These are phyloP conservation scores for Erebia palarica DNA, from an alignment of 2,888 invertebrate genomes.

Conservation along the genomic window DNA sequence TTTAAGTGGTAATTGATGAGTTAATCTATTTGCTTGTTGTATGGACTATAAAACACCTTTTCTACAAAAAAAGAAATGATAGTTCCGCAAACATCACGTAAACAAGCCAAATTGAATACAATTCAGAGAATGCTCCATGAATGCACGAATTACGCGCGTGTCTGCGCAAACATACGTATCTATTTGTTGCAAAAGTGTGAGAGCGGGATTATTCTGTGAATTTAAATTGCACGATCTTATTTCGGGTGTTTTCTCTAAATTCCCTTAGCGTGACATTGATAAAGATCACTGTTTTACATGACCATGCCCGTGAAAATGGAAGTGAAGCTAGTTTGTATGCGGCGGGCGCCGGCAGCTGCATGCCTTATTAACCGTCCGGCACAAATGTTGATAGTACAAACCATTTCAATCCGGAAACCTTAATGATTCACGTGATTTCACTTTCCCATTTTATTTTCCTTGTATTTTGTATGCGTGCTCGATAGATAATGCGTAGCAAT, in stretches of 20 bases:
- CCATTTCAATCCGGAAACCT: constrained; percentile 25
- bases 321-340: constrained; percentile 52
- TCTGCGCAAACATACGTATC: constrained; percentile 20
- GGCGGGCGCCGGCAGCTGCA: constrained; percentile 42
- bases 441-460: constrained; percentile 11
- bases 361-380: constrained; percentile 58
- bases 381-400: constrained; percentile 45
- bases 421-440: constrained; percentile 12
- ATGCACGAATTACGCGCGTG: constrained; percentile 15
- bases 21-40: background rate
- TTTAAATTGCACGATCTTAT: constrained; percentile 48
- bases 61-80: constrained; percentile 15
- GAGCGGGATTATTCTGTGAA: constrained; percentile 38
- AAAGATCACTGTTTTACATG: constrained; percentile 64
- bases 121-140: constrained; percentile 6
- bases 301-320: constrained; percentile 68
- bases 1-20: background rate
- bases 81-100: constrained; percentile 8
- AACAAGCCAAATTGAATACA: constrained; percentile 33
- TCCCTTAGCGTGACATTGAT: constrained; percentile 70
- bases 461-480: background rate
- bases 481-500: background rate
- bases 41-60: background rate
- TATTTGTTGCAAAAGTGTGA: constrained; percentile 25
- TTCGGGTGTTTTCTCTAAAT: constrained; percentile 60